Percentiles rank a stretch among this genome's conserved stretches.
These are phyloP conservation scores for Hetaerina americana DNA, from an alignment of 1,140 invertebrate species.

Conservation along the genomic window DNA sequence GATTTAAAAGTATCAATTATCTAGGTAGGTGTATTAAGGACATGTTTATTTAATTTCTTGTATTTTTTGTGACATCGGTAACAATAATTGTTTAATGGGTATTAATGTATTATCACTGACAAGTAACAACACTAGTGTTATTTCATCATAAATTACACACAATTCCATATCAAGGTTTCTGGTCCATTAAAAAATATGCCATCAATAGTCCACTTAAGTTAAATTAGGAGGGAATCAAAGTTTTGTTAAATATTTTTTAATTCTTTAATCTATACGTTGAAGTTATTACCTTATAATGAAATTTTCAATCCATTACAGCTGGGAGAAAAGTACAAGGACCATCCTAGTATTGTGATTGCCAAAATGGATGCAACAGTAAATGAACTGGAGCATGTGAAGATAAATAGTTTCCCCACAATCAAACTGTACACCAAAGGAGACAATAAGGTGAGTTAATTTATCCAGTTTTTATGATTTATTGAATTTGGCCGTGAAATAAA, in stretches of 20 bases:
- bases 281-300: slow-evolving; percentile 28
- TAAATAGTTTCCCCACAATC: slow-evolving; percentile 93
- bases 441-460: slow-evolving; percentile 54
- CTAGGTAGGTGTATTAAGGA: no score
- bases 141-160: no score
- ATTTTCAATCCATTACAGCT: slow-evolving; percentile 36
- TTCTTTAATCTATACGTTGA: slow-evolving; percentile 3
- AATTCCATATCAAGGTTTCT: no score
- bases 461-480: neutral
- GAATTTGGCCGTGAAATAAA: no score
- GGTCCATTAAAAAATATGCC: no score
- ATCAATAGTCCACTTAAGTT: no score
- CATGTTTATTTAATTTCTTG: no score
- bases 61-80: no score
- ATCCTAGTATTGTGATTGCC: slow-evolving; percentile 77
- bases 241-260: slow-evolving; percentile 7
- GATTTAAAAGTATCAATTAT: no score
- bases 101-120: no score
- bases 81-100: no score
- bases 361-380: slow-evolving; percentile 98
- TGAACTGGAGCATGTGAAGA: slow-evolving; percentile 89
- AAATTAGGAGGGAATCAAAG: slow-evolving; percentile 14
- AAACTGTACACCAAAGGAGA: slow-evolving; percentile 87
- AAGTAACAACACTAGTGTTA: no score
- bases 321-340: slow-evolving; percentile 76